Evolutionary conservation across 2,113 vertebrate genomes (phyloP).

Genomic region (Acrocephalus arundinaceus): DNA sequence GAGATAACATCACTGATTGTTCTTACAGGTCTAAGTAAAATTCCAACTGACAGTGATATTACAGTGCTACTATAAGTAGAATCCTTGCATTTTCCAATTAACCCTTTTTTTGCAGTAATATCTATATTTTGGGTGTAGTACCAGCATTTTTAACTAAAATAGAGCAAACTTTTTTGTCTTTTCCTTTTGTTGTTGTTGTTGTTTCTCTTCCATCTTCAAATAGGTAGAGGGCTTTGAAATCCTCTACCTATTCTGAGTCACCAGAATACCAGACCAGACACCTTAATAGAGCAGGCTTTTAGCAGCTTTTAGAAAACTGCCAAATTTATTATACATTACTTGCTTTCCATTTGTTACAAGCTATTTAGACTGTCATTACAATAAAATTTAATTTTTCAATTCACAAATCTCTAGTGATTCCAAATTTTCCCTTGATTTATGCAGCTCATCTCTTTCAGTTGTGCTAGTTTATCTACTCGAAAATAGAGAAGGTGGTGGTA

Average conservation of each 20-base stretch:
- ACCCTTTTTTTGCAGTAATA: not conserved
- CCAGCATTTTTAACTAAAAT: conserved; percentile 15
- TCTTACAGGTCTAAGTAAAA: conserved; percentile 7
- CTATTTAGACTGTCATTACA: not conserved
- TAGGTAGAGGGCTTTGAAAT: not conserved
- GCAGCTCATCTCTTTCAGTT: not conserved
- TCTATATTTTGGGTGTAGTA: not conserved
- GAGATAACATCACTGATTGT: conserved; percentile 10
- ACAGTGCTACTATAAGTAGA: not conserved
- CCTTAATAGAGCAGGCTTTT: not conserved
- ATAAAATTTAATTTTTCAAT: not conserved
- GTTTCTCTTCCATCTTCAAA: not conserved
- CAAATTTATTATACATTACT: not conserved
- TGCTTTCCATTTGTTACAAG: not conserved
- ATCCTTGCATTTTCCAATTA: conserved; percentile 26
- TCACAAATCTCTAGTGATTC: not conserved
- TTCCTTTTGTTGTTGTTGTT: not conserved
- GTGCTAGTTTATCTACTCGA: not conserved
- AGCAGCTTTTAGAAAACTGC: not conserved
- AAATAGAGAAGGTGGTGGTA: not conserved
- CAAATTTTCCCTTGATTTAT: not conserved
- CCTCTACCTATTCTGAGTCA: conserved; percentile 11
- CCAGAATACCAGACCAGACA: not conserved
- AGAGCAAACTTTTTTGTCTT: not conserved
- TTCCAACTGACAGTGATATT: not conserved